Base-by-base conservation (phyloP, 2,797 vertebrate species). In the Chromis chromis region DNA sequence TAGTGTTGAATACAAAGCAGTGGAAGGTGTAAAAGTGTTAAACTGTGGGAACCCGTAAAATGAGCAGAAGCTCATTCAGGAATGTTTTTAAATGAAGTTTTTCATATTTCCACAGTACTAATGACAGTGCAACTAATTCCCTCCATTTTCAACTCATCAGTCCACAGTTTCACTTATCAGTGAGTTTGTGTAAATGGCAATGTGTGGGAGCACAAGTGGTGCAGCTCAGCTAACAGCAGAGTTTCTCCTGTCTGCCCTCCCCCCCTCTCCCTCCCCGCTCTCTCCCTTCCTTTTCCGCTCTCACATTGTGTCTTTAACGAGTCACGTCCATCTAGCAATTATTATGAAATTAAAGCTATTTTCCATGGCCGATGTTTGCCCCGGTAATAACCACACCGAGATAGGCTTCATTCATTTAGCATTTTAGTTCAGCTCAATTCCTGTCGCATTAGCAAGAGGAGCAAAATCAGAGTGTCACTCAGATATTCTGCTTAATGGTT, bases 381-480 rank as follows among this genome's bases (percentile, higher is more conserved):
- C 93, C 73, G 82, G 89, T 94, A 94, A 94, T 90, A 91, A 86
- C 91, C 89, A 77, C 91, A 84, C 74, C 69, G 79, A 78, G 60
- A 93, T 93, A 92, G 94, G 91, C 93, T 92, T 90, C 88, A 86
- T 94, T 94, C 93, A 93, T 94, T 95, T 93, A 92, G 88, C 93
- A 73, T 93, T 88, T 91, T 93, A 95, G 95, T 95, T 95, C 94
- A 92, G 96, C 95, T 96, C 94, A 95, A 95, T 96, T 96, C 96
- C 96, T 95, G 96, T 95, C 94, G 90, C 93, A 96, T 96, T 96
- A 96, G 95, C 94, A 77, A 58, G 79, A 83, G 78, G 86, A 91
- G 88, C 94, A 93, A 95, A 96, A 96, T 96, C 95, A 87, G 93
- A 92, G 95, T 96, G 96, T 96, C 96, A 96, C 94, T 97, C 96